Evolutionary conservation across 2,113 vertebrate species (phyloP), one percentile per base, ranked within the genome.

Genomic region (Typhlomys cinereus): DNA sequence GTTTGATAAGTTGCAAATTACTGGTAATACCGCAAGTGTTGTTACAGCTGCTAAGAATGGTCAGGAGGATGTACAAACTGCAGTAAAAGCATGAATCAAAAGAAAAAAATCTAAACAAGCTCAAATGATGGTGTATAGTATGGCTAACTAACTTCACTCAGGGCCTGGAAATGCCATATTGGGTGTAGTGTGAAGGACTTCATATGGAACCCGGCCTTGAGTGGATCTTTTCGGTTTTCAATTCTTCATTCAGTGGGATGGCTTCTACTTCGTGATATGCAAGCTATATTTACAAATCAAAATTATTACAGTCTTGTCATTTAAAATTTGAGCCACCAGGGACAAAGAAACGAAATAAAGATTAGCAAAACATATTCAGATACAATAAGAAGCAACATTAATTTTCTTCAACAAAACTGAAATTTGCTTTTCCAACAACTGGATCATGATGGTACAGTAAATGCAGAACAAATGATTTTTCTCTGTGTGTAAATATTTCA

Each of bases 1-100:
- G 98, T 98, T 98, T 98, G 98, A 98, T 98, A 98, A 98, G 98
- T 98, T 98, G 98, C 98, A 98, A 98, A 98, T 98, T 98, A 98
- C 98, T 98, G 98, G 98, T 98, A 98, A 98, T 98, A 98, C 98
- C 98, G 86, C 97, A 98, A 98, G 98, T 98, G 98, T 98, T 98
- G 98, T 98, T 98, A 98, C 98, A 98, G 98, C 98, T 98, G 98
- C 96, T 98, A 96, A 97, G 97, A 98, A 97, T 98, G 98, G 98
- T 97, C 97, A 98, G 96, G 95, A 98, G 98, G 98, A 98, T 98
- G 97, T 98, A 97, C 97, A 98, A 98, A 98, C 98, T 97, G 96
- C 97, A 98, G 98, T 97, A 98, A 98, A 17, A 89, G 97, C 98
- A 98, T 98, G 98, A 98, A 98, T 98, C 98, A 98, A 98, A 98